phyloP scores from a whole-genome alignment of 2,797 vertebrate species.

The Peromyscus aztecus region DNA sequence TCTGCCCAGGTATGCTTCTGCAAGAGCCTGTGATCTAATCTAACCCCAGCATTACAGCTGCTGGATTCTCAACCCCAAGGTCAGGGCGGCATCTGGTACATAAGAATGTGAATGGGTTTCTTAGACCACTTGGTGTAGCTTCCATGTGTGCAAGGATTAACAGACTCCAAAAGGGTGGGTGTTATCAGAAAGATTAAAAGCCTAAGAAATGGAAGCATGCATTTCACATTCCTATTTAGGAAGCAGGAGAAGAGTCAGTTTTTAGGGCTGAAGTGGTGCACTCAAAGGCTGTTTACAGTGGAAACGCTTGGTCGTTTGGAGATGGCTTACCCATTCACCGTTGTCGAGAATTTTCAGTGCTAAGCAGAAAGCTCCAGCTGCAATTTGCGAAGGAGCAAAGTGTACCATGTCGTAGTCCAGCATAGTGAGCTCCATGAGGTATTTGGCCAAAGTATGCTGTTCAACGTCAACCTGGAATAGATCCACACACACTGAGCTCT shows the following conservation, averaged over 20 bases:
- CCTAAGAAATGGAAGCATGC: neutral
- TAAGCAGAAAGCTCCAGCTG: slow-evolving; percentile 91
- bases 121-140: neutral
- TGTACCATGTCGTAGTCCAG: slow-evolving; percentile 93
- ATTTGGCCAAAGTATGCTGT: slow-evolving; percentile 92
- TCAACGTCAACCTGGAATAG: slow-evolving; percentile 85
- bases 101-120: neutral
- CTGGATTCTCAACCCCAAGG: neutral
- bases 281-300: neutral
- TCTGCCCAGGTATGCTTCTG: neutral
- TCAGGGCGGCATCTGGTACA: neutral
- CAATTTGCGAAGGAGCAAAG: slow-evolving; percentile 91
- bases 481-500: slow-evolving; percentile 17
- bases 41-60: neutral
- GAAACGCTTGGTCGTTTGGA: slow-evolving; percentile 10
- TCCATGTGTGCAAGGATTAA: neutral
- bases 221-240: slow-evolving; percentile 4
- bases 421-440: slow-evolving; percentile 93
- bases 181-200: neutral
- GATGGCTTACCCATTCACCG: slow-evolving; percentile 90
- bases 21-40: slow-evolving; percentile 1
- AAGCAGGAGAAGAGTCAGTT: neutral
- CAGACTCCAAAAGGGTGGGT: neutral
- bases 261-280: neutral
- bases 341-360: slow-evolving; percentile 90